Conservation (phyloP, 2,113 vertebrate genomes). For the Pterophyllum scalare region DNA sequence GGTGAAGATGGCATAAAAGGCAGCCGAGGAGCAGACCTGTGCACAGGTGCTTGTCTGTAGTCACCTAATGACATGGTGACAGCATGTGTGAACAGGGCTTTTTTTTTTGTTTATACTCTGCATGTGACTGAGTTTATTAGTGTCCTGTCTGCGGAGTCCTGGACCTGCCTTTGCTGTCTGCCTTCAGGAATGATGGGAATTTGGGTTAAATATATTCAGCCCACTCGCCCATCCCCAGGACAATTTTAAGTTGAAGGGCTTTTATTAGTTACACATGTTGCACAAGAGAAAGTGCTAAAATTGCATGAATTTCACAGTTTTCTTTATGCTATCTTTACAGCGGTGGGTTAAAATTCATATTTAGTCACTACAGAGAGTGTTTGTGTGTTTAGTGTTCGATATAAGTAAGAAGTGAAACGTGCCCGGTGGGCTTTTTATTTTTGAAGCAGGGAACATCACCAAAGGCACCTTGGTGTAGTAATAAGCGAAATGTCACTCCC, state of each 20-base stretch:
- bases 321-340: constrained; percentile 4
- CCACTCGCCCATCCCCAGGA: background rate
- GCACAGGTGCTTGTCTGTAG: constrained; percentile 24
- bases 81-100: background rate
- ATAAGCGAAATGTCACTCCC: constrained; percentile 57
- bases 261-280: constrained; percentile 12
- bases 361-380: constrained; percentile 25
- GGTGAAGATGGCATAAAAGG: constrained; percentile 54
- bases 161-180: constrained; percentile 57
- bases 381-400: constrained; percentile 51
- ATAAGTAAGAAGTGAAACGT: constrained; percentile 29
- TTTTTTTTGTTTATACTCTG: background rate
- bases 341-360: constrained; percentile 33
- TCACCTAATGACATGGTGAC: background rate
- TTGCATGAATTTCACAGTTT: background rate
- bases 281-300: constrained; percentile 17
- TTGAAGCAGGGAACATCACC: constrained; percentile 23
- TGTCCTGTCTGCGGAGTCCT: constrained; percentile 39
- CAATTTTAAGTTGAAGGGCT: constrained; percentile 22
- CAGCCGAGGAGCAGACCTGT: constrained; percentile 48
- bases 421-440: constrained; percentile 29
- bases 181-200: constrained; percentile 70
- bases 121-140: constrained; percentile 32
- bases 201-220: constrained; percentile 62
- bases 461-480: constrained; percentile 65